Evolutionary conservation across 2,888 invertebrate genomes (phyloP).

Genomic region (Melanophora roralis): DNA sequence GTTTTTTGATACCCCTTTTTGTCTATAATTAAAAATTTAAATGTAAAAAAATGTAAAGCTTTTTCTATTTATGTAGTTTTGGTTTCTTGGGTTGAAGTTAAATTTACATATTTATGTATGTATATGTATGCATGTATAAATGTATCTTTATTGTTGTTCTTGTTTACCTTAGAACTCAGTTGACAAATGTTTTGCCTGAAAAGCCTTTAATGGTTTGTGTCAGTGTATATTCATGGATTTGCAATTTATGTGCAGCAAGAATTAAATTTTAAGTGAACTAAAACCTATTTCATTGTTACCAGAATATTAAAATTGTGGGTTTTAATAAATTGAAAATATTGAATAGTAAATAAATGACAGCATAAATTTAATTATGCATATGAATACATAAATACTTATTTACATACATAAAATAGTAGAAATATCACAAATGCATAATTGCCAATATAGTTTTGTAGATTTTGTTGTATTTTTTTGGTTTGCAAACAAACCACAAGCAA

Average conservation of each 20-base stretch:
- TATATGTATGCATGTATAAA: neutral
- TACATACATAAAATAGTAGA: neutral
- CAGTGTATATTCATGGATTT: neutral
- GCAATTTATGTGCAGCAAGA: neutral
- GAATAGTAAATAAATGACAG: neutral
- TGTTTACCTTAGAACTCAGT: neutral
- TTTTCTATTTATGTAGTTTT: too few species aligned
- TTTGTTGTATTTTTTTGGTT: neutral
- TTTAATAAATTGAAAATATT: neutral
- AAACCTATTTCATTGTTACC: neutral
- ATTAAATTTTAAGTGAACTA: neutral
- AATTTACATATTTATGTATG: too few species aligned
- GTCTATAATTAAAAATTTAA: too few species aligned
- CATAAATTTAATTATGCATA: conserved; percentile 5
- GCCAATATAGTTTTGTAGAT: neutral
- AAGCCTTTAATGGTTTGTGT: neutral
- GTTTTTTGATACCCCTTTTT: too few species aligned
- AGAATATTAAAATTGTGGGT: conserved; percentile 30
- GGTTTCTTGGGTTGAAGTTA: too few species aligned
- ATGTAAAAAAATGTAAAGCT: too few species aligned
- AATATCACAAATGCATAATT: neutral
- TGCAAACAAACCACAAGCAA: neutral
- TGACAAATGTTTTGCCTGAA: neutral
- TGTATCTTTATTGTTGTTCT: neutral
- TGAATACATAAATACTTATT: neutral